Conservation (phyloP, 2,113 vertebrate genomes). For the Siniperca chuatsi region DNA sequence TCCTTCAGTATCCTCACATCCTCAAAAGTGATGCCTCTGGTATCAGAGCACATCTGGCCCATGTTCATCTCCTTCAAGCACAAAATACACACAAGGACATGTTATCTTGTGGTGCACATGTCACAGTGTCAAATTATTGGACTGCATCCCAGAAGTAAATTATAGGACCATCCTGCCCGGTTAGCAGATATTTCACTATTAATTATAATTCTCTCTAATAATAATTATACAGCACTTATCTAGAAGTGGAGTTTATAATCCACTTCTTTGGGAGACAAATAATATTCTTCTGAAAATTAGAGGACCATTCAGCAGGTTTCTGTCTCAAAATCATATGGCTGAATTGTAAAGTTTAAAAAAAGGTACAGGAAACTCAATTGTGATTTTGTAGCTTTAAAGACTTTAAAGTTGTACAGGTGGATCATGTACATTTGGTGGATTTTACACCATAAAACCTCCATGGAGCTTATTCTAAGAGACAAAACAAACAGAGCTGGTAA, state of each 20-base stretch:
- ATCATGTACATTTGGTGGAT: too few relatives aligned
- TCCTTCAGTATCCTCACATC: conserved; percentile 94
- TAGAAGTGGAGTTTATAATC: not conserved
- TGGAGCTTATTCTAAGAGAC: too few relatives aligned
- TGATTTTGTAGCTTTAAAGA: not conserved
- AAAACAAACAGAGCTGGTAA: too few relatives aligned
- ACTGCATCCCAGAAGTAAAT: too few relatives aligned
- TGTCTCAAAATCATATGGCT: too few relatives aligned
- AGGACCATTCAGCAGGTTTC: not conserved
- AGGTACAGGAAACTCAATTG: too few relatives aligned
- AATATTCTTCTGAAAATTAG: not conserved
- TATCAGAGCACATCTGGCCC: conserved; percentile 96
- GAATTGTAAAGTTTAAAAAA: too few relatives aligned
- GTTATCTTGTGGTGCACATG: not conserved
- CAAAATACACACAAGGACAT: not conserved
- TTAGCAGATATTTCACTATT: too few relatives aligned
- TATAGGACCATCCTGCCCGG: too few relatives aligned
- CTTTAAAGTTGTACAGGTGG: too few relatives aligned
- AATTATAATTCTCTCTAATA: too few relatives aligned
- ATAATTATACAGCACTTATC: not conserved
- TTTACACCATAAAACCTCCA: too few relatives aligned
- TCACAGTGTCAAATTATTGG: not conserved
- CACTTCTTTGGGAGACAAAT: not conserved
- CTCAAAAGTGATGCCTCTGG: conserved; percentile 94
- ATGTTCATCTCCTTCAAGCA: conserved; percentile 92